Percentiles rank a stretch among this genome's conserved stretches.
phyloP scores from a whole-genome alignment of 2,797 vertebrate genomes.

The Alectoris magna region DNA sequence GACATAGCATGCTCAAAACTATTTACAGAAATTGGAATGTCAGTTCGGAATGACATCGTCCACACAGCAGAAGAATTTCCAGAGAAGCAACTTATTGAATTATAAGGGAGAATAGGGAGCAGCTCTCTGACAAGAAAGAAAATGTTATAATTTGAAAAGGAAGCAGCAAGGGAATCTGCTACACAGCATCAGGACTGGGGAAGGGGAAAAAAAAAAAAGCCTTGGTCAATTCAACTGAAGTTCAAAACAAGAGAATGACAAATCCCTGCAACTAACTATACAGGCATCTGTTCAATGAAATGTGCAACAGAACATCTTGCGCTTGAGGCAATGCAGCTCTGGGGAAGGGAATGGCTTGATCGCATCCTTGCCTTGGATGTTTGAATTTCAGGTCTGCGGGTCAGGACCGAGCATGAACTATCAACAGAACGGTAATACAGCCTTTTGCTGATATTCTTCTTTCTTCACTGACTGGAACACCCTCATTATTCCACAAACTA shows the following conservation, averaged over 20 bases:
- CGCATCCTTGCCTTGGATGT: accelerated
- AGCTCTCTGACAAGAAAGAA: neutral
- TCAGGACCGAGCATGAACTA: neutral
- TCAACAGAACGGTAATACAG: neutral
- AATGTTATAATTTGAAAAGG: neutral
- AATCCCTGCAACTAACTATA: neutral
- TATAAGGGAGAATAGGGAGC: neutral
- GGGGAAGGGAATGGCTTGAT: neutral
- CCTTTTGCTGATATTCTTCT: neutral
- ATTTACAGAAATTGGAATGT: neutral
- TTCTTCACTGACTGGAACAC: neutral
- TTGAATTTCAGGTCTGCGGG: neutral
- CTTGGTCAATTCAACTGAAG: neutral
- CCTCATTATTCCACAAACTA: neutral
- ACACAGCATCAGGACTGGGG: neutral
- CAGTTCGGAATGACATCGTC: neutral
- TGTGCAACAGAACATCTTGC: neutral
- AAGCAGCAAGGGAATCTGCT: neutral
- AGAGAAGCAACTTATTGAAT: neutral
- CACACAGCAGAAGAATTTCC: neutral
- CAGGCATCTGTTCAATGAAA: neutral
- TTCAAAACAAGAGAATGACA: neutral
- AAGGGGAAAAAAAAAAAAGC: neutral
- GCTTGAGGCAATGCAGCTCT: neutral
- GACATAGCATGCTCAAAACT: neutral